Percentiles rank a stretch among this genome's conserved stretches.
Evolutionary conservation across 2,888 invertebrate genomes (phyloP).

Genomic region (Macrophya alboannulata): DNA sequence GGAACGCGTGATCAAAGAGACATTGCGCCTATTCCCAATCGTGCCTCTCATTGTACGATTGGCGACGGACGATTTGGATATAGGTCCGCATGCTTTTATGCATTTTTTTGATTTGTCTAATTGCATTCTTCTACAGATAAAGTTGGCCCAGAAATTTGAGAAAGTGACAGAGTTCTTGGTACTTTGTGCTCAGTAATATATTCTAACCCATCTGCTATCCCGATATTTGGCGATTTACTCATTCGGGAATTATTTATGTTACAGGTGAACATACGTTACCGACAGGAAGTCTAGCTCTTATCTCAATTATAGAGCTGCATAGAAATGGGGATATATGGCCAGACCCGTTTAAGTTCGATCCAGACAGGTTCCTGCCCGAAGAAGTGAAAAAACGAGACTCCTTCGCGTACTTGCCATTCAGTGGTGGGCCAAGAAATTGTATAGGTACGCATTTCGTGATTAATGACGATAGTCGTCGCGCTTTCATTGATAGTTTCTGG

Average conservation of each 20-base stretch:
- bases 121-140: no score
- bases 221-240: not conserved
- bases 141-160: no score
- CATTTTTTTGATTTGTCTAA: not conserved
- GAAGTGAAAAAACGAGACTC: conserved; percentile 66
- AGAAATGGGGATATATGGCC: conserved; percentile 66
- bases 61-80: conserved; percentile 80
- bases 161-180: not conserved
- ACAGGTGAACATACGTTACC: conserved; percentile 64
- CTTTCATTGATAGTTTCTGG: not conserved
- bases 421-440: conserved; percentile 68
- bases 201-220: not conserved
- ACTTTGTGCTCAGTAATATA: not conserved
- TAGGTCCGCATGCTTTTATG: conserved; percentile 63
- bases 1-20: conserved; percentile 83
- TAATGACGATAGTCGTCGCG: no score
- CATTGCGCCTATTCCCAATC: conserved; percentile 82
- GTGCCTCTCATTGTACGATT: conserved; percentile 81
- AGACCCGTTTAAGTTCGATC: conserved; percentile 69
- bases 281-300: conserved; percentile 62
- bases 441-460: conserved; percentile 61
- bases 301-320: conserved; percentile 64
- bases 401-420: conserved; percentile 67
- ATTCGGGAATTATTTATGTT: not conserved
- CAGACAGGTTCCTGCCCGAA: conserved; percentile 71